Base-by-base conservation (phyloP, 1,140 invertebrate genomes). In the Mylabris phalerata region DNA sequence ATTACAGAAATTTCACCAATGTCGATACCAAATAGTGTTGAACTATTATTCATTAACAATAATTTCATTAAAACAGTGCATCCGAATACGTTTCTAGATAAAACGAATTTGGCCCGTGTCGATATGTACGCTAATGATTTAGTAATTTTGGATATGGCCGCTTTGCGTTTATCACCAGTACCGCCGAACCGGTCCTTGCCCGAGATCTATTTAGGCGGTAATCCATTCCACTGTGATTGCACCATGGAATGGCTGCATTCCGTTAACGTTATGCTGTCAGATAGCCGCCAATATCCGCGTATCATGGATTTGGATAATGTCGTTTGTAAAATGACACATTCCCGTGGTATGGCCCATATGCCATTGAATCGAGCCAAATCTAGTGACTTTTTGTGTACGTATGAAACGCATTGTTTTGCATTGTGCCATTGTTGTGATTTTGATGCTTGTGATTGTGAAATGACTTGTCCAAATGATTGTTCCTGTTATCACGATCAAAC, bases 391-490 rank as follows among this genome's bases (percentile, higher is more conserved):
- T 79, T 96, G 62, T 96, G 93, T 73, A 84, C 84, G 51, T 96
- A 96, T 76, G 87, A 90, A 65, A 90, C 89, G 39, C 93, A 95
- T 75, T 95, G 93, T 77, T 95, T 95, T 75, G 87, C 92, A 11
- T 76, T 94, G 46, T 96, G 93, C 71, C 90, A 93, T 67, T 96
- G 93, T 75, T 95, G 93, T 71, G 92, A 95, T 66, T 95, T 93
- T 71, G 92, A 95, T 71, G 92, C 91, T 47, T 96, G 93, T 74
- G 93, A 95, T 74, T 95, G 93, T 75, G 90, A 94, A 76, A 95
- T 95, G 91, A 93, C 88, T 3, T 96, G 92, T 68, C 93, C 93
- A 2, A 82, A 83, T 60, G 92, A 93, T 69, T 96, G 92, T 76
- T 88, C 88, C 57, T 96, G 92, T 71, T 95, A 93, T 74, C 88